A percentile compares a stretch with the other conserved stretches of the same genome.
Conservation (phyloP, 2,113 vertebrate genomes). For the Amia ocellicauda region DNA sequence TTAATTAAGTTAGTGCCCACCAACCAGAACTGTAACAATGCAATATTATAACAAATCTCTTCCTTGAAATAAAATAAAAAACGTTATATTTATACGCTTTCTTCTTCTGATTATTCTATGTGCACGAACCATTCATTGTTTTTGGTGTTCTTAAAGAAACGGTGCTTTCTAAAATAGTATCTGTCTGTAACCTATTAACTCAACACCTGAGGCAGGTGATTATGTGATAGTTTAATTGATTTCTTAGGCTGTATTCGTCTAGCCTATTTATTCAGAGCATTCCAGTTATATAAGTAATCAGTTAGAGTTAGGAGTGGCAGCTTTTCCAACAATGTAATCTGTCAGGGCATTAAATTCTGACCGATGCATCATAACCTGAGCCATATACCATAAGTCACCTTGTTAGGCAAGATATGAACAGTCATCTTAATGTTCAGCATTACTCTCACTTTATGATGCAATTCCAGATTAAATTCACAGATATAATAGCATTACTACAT, state of each 20-base stretch:
- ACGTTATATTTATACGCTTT: no score
- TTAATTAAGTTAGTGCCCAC: no score
- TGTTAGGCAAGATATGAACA: slow-evolving; percentile 47
- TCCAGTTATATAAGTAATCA: slow-evolving; percentile 69
- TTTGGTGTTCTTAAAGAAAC: no score
- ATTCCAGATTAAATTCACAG: background rate
- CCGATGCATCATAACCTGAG: slow-evolving; percentile 38
- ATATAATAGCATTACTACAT: no score
- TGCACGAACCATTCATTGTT: no score
- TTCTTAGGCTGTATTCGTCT: slow-evolving; percentile 57
- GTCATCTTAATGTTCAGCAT: background rate
- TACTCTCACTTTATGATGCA: no score
- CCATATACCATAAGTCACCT: slow-evolving; percentile 60
- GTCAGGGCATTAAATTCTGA: slow-evolving; percentile 57
- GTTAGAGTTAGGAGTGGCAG: slow-evolving; percentile 54
- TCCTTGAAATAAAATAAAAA: no score
- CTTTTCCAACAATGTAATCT: slow-evolving; percentile 62
- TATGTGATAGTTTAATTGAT: slow-evolving; percentile 62
- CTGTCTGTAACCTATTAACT: background rate
- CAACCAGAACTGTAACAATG: no score
- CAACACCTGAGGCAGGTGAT: slow-evolving; percentile 56
- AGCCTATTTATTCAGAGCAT: slow-evolving; percentile 55
- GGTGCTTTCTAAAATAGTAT: no score
- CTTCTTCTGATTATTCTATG: no score
- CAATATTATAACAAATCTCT: no score